Conservation (phyloP, 2,888 invertebrate genomes). For the Tupiocoris notatus region DNA sequence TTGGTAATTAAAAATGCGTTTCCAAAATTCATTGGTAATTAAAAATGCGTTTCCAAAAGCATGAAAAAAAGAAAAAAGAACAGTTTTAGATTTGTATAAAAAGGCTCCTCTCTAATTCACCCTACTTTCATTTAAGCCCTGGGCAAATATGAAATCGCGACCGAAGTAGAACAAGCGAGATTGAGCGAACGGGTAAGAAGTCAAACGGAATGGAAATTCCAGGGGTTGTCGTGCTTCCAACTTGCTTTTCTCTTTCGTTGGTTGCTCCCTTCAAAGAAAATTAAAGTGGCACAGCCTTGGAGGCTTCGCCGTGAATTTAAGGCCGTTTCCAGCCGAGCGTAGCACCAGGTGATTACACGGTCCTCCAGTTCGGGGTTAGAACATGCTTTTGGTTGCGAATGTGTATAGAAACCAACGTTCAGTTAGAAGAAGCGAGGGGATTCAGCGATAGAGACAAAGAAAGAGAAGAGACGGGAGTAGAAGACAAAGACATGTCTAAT, state of each 20-base stretch:
- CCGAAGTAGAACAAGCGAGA: background rate
- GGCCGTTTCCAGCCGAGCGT: conserved; percentile 29
- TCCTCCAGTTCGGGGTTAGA: conserved; percentile 15
- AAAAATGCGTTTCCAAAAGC: no score
- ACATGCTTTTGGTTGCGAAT: background rate
- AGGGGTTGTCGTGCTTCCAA: background rate
- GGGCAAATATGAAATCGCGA: no score
- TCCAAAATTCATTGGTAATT: no score
- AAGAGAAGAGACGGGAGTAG: background rate
- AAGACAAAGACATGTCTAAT: conserved; percentile 46
- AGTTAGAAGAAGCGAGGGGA: background rate
- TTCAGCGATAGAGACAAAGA: background rate
- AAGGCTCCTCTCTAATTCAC: no score
- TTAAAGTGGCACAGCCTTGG: conserved; percentile 17
- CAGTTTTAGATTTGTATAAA: no score
- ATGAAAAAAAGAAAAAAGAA: no score
- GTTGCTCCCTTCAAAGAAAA: conserved; percentile 30
- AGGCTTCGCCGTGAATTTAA: conserved; percentile 25
- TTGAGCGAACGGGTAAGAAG: background rate
- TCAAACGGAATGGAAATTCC: background rate
- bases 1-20: no score
- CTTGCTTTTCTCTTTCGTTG: background rate
- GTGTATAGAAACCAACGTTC: conserved; percentile 20
- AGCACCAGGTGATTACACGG: conserved; percentile 36
- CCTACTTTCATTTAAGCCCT: no score